Conservation (phyloP, 2,797 vertebrate genomes). For the Cheirogaleus major region DNA sequence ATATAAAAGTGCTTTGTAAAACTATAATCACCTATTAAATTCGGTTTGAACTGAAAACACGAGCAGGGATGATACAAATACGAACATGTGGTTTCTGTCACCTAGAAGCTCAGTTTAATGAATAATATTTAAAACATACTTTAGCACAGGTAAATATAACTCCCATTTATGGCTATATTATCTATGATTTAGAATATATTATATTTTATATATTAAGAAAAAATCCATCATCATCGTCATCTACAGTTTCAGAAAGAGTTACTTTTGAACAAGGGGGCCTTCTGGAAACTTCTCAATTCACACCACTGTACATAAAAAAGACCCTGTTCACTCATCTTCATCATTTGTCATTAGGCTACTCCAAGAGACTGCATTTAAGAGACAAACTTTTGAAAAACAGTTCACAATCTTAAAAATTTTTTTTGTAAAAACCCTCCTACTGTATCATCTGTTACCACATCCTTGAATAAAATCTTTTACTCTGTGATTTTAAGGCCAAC, state of each 20-base stretch:
- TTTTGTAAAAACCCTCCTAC: not conserved
- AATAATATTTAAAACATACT: conserved; percentile 35
- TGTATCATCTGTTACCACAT: not conserved
- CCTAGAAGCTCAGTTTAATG: not conserved
- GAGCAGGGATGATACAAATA: not conserved
- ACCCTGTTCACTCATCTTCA: not conserved
- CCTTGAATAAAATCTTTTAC: conserved; percentile 22
- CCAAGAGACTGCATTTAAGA: not conserved
- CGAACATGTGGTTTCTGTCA: not conserved
- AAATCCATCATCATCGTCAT: not conserved
- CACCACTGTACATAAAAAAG: not conserved
- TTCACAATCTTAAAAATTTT: not conserved
- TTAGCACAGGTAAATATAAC: conserved; percentile 1
- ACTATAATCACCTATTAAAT: not conserved
- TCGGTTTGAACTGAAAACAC: not conserved
- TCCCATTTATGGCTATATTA: not conserved
- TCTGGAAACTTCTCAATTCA: conserved; percentile 16
- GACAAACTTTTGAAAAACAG: not conserved
- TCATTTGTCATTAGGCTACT: not conserved
- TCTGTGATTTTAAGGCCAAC: conserved; percentile 28
- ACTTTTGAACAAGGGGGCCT: not conserved
- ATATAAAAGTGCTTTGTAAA: not conserved
- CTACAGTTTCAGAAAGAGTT: conserved; percentile 15
- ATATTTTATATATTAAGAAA: not conserved
- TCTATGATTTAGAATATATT: not conserved